Conservation (phyloP, 2,888 invertebrate species). For the Pollenia griseotomentosa region DNA sequence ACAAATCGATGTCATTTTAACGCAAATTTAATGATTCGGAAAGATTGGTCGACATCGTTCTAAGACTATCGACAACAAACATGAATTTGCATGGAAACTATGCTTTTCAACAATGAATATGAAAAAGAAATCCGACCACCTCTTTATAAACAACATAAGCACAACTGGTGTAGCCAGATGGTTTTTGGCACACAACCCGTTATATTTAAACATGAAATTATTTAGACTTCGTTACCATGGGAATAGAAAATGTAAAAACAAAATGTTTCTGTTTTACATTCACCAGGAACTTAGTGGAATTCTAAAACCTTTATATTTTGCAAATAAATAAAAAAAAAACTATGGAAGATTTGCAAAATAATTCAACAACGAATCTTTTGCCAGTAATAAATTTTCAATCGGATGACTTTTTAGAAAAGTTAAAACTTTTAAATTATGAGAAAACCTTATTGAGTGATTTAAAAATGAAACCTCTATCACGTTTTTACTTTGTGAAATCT, state of each 20-base stretch:
- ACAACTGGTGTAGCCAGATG: too few species aligned
- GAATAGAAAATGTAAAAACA: background rate
- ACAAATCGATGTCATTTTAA: too few species aligned
- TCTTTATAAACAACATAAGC: too few species aligned
- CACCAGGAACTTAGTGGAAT: background rate
- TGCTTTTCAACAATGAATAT: too few species aligned
- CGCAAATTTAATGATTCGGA: too few species aligned
- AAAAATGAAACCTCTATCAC: conserved; percentile 94
- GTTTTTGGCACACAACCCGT: too few species aligned
- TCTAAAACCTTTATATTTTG: background rate
- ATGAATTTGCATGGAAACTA: too few species aligned
- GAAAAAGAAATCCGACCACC: too few species aligned
- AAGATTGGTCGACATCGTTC: too few species aligned
- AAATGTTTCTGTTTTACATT: background rate
- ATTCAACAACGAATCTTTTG: conserved; percentile 74
- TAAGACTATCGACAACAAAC: too few species aligned
- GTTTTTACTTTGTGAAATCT: conserved; percentile 93
- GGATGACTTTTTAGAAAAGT: conserved; percentile 94
- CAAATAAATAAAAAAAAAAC: conserved; percentile 34
- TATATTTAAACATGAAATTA: too few species aligned
- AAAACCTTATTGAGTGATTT: conserved; percentile 91
- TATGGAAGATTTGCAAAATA: conserved; percentile 76
- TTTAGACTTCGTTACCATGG: conserved; percentile 33
- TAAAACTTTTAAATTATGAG: conserved; percentile 96
- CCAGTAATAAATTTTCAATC: conserved; percentile 79